These are phyloP conservation scores for Phalacrocorax brasilianus DNA, from an alignment of 2,113 vertebrate species.

Conservation along the genomic window DNA sequence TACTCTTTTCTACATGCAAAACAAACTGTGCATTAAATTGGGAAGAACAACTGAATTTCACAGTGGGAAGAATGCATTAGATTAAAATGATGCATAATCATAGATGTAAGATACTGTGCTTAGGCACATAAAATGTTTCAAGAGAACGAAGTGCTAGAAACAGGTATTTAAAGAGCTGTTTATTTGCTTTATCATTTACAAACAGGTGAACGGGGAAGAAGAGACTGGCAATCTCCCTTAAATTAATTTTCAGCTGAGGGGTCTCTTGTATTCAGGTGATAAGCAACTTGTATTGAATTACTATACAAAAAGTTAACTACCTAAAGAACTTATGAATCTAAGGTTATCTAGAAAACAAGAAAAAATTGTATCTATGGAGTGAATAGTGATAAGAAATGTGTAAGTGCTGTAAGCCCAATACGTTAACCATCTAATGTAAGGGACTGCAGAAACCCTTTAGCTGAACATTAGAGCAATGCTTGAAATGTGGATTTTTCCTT, in stretches of 20 bases:
- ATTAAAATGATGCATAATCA: constrained; percentile 63
- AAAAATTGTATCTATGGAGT: neutral
- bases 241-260: constrained; percentile 74
- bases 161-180: constrained; percentile 69
- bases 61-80: constrained; percentile 57
- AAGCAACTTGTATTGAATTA: constrained; percentile 65
- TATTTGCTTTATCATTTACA: constrained; percentile 75
- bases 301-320: constrained; percentile 59
- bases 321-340: constrained; percentile 36
- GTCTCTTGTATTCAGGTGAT: constrained; percentile 68
- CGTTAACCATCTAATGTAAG: neutral
- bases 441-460: neutral
- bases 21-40: constrained; percentile 71
- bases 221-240: constrained; percentile 53
- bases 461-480: neutral
- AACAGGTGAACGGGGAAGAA: constrained; percentile 70
- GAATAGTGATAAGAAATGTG: neutral
- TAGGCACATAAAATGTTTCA: constrained; percentile 42
- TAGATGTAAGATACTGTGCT: constrained; percentile 10
- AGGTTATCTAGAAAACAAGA: constrained; percentile 41
- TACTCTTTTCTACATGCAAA: constrained; percentile 6
- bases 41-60: constrained; percentile 69
- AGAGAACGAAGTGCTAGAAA: constrained; percentile 29
- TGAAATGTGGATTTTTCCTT: neutral
- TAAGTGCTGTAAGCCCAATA: neutral